Evolutionary conservation across 2,888 invertebrate species (phyloP), one percentile per base, ranked within the genome.

Genomic region (Anthrax anthrax): DNA sequence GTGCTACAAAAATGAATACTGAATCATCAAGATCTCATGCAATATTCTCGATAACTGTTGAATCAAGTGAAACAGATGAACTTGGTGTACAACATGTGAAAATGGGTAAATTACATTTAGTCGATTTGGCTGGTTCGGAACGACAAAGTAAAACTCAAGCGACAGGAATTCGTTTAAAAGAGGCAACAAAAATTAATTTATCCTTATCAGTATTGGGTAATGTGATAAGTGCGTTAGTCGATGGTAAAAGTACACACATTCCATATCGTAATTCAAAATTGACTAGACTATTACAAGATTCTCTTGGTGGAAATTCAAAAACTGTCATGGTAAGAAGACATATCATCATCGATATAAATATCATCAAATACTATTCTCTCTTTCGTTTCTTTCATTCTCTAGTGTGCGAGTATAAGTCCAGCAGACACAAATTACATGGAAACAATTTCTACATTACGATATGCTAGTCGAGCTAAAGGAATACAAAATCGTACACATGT

Each of bases 231-330:
- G 95, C 98, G 2, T 72, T 98, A 52, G 96, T 96, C 3, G 97
- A 98, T 70, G 94, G 95, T 39, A 96, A 95, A 70, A 88, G 88
- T 56, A 88, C 87, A 0, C 96, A 98, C 67, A 90, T 99, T 57
- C 98, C 98, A 0, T 99, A 98, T 69, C 76, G 98, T 56, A 97
- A 98, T 72, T 95, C 95, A 1, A 98, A 98, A 69, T 71, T 98
- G 32, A 98, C 98, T 0, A 70, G 95, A 13, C 70, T 95, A 34
- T 72, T 98, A 49, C 96, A 98, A 70, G 97, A 98, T 67, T 97
- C 97, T 0, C 72, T 98, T 2, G 96, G 96, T 2, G 96, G 96
- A 1, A 96, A 96, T 71, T 88, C 91, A 1, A 92, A 92, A 72
- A 92, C 92, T 18, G 82, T 91, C 17, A 91, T 91, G 94, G 86